Evolutionary conservation across 2,888 invertebrate genomes (phyloP).

Genomic region (Lottia scabra): DNA sequence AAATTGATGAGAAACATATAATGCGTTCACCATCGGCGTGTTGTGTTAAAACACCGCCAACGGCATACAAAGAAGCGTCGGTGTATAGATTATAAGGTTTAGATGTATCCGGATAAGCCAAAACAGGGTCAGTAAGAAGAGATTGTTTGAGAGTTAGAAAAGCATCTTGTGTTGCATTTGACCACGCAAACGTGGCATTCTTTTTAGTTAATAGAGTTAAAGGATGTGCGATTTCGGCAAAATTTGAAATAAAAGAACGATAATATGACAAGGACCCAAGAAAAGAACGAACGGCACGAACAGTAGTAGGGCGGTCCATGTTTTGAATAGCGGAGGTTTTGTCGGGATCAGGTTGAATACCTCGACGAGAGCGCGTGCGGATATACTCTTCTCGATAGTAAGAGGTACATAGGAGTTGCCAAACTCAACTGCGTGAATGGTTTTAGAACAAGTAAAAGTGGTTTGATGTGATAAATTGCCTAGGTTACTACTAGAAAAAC

Average conservation of each 20-base stretch:
- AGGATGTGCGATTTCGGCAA: constrained; percentile 8
- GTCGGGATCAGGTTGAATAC: background rate
- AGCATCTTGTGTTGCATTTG: background rate
- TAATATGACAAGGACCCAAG: constrained; percentile 1
- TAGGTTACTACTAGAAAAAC: no score
- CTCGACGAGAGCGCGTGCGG: no score
- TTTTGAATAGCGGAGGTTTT: background rate
- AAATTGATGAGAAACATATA: constrained; percentile 9
- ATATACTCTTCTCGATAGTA: no score
- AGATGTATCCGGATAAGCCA: background rate
- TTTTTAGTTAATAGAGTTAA: constrained; percentile 5
- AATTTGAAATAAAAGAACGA: background rate
- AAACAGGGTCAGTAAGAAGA: background rate
- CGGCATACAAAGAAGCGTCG: constrained; percentile 8
- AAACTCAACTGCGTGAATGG: no score
- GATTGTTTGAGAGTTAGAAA: constrained; percentile 5
- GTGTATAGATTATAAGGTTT: constrained; percentile 7
- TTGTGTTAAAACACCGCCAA: background rate
- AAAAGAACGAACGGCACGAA: background rate
- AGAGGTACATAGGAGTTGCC: no score
- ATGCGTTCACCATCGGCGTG: background rate
- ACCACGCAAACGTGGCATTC: background rate
- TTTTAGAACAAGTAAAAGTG: no score
- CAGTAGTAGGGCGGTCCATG: background rate
- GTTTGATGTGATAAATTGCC: no score